These are phyloP conservation scores for Rallus crepitans DNA, from an alignment of 2,797 vertebrate genomes.

Conservation along the genomic window DNA sequence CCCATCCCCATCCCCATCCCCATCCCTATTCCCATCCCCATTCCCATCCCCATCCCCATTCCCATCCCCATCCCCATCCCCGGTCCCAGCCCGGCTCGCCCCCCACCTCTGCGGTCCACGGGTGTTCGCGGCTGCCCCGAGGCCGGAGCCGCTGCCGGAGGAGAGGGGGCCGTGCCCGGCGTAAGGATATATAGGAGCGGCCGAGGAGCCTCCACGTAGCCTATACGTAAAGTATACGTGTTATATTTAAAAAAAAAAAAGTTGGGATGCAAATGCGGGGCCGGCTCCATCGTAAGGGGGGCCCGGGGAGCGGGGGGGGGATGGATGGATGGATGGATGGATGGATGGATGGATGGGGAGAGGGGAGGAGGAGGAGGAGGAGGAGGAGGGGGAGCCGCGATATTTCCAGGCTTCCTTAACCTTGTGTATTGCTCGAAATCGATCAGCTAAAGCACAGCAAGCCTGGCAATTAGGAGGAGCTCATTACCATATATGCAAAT, in stretches of 20 bases:
- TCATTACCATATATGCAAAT: constrained; percentile 85
- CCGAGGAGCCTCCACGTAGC: constrained; percentile 55
- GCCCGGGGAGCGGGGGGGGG: not conserved
- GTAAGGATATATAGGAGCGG: constrained; percentile 54
- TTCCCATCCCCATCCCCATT: too few relatives aligned
- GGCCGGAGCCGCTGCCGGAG: not conserved
- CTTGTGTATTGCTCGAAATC: constrained; percentile 71
- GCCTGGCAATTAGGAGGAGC: constrained; percentile 77
- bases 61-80: not conserved
- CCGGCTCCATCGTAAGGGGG: not conserved
- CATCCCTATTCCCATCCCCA: too few relatives aligned
- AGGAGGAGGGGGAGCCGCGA: not conserved
- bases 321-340: too few relatives aligned
- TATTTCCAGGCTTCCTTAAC: constrained; percentile 52
- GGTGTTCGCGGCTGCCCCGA: not conserved
- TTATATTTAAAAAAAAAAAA: constrained; percentile 13
- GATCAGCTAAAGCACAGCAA: constrained; percentile 55
- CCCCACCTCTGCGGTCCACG: not conserved
- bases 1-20: too few relatives aligned
- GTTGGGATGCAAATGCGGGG: constrained; percentile 55
- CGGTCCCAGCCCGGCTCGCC: not conserved
- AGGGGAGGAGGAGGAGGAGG: not conserved
- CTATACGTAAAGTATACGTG: constrained; percentile 49
- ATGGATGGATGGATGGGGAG: too few relatives aligned
- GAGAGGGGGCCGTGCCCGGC: constrained; percentile 9